A percentile compares a stretch with the other conserved stretches of the same genome.
phyloP scores from a whole-genome alignment of 2,888 invertebrate genomes.

The Clivina fossor region DNA sequence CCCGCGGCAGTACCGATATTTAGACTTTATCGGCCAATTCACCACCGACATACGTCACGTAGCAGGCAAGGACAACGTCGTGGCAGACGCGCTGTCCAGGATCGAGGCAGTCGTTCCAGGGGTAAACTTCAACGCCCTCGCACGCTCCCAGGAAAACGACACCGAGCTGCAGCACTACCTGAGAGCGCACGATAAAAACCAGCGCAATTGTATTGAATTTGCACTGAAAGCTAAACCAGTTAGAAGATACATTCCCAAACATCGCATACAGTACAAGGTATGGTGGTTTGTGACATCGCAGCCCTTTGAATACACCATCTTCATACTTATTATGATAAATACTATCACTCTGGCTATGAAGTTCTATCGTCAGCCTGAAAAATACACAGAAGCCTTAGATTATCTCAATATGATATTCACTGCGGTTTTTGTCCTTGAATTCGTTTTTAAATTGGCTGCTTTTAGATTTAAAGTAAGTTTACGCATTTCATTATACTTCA shows the following conservation, averaged over 20 bases:
- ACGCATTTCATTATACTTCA: slow-evolving; percentile 4
- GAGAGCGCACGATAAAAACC: slow-evolving; percentile 99
- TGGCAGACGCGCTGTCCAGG: not conserved
- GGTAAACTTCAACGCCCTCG: too few relatives aligned
- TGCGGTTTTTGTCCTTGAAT: slow-evolving; percentile 96
- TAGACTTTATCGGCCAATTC: not conserved
- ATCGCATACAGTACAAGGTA: slow-evolving; percentile 92
- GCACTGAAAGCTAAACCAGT: slow-evolving; percentile 87
- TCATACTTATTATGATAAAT: slow-evolving; percentile 96
- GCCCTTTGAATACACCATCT: slow-evolving; percentile 98
- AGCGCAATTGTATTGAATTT: slow-evolving; percentile 97
- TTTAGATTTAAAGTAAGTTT: slow-evolving; percentile 89
- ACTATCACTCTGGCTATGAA: slow-evolving; percentile 98
- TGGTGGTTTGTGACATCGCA: slow-evolving; percentile 99
- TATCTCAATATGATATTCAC: slow-evolving; percentile 98
- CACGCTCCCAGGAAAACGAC: too few relatives aligned
- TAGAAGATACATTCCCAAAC: slow-evolving; percentile 96
- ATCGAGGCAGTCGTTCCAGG: not conserved
- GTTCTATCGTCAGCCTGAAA: slow-evolving; percentile 82
- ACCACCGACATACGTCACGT: not conserved
- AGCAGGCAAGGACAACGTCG: not conserved
- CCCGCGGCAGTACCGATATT: not conserved
- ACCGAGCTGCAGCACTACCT: too few relatives aligned
- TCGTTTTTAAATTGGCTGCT: slow-evolving; percentile 96
- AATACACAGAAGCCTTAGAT: slow-evolving; percentile 85